phyloP scores from a whole-genome alignment of 2,888 invertebrate species.

The Drosophila hamatofila region DNA sequence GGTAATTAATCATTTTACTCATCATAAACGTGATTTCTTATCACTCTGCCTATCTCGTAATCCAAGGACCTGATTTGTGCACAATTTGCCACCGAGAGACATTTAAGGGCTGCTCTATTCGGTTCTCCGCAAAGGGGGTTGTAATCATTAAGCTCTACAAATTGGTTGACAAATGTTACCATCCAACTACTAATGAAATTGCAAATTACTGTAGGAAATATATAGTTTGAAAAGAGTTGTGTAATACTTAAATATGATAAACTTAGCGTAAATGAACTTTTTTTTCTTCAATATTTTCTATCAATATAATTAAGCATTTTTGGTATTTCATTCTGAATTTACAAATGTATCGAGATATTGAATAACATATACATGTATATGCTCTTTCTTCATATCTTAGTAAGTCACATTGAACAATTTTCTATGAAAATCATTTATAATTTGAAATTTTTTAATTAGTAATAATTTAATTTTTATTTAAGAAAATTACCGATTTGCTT shows the following conservation, averaged over 20 bases:
- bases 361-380: too few species aligned
- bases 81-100: conserved; percentile 25
- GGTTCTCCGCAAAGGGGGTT: conserved; percentile 17
- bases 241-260: background rate
- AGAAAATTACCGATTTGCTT: too few species aligned
- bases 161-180: conserved; percentile 53
- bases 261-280: too few species aligned
- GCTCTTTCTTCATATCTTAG: too few species aligned
- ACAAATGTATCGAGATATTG: too few species aligned
- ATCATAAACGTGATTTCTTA: conserved; percentile 83
- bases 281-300: too few species aligned
- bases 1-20: conserved; percentile 84
- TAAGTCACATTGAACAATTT: too few species aligned
- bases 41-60: conserved; percentile 41
- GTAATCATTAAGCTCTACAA: conserved; percentile 42
- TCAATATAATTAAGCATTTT: too few species aligned
- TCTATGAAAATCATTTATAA: too few species aligned
- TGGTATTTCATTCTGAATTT: too few species aligned
- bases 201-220: background rate
- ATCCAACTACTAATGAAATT: conserved; percentile 34
- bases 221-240: background rate
- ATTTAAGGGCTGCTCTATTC: conserved; percentile 17
- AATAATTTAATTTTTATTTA: too few species aligned
- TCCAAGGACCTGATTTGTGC: conserved; percentile 59
- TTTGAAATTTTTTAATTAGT: too few species aligned